Conservation (phyloP, 2,797 vertebrate species). For the Syndactyla subalaris region DNA sequence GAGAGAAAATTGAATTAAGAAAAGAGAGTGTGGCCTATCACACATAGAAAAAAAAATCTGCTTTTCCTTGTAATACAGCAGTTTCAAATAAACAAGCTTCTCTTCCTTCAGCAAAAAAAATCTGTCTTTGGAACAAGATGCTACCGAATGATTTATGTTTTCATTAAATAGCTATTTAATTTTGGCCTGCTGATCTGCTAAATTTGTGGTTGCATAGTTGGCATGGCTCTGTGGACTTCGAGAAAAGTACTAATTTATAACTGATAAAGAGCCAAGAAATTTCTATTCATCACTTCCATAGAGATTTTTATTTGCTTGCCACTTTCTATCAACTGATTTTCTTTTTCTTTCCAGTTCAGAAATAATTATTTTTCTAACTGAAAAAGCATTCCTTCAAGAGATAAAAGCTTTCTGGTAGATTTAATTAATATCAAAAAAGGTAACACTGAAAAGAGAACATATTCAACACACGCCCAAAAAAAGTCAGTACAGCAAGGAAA, state of each 20-base stretch:
- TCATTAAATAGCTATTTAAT: conserved; percentile 14
- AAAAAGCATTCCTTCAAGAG: background rate
- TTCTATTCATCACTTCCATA: background rate
- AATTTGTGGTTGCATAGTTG: background rate
- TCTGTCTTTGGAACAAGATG: background rate
- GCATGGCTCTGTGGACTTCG: background rate
- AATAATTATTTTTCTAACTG: background rate
- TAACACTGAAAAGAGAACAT: background rate
- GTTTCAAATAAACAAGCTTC: background rate
- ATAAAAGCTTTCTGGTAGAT: background rate
- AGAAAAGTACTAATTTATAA: background rate
- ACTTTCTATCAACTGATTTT: background rate
- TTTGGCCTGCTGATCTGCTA: background rate
- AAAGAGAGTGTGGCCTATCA: background rate
- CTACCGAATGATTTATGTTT: background rate
- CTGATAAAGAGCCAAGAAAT: background rate
- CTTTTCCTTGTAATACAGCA: background rate
- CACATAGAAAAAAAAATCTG: background rate
- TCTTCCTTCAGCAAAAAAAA: background rate
- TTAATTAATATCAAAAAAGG: background rate
- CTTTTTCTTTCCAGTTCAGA: background rate
- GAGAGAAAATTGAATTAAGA: background rate
- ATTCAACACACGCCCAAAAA: background rate
- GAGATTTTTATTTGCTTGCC: background rate
- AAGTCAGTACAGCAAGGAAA: background rate